Conservation (phyloP, 2,888 invertebrate species). For the Autographa gamma region DNA sequence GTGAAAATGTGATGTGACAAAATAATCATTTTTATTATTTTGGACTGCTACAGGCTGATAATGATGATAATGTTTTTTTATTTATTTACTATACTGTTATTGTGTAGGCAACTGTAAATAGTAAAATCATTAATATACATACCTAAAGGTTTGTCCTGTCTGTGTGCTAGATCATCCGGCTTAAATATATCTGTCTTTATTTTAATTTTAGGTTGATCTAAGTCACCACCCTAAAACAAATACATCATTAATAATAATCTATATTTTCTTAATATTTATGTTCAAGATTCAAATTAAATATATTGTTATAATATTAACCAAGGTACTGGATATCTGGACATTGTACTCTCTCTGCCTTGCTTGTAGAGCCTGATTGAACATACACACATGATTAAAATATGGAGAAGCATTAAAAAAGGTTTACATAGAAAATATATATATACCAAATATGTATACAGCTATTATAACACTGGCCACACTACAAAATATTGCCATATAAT, state of each 20-base stretch:
- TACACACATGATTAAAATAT: slow-evolving; percentile 42
- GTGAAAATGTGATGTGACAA: too few relatives aligned
- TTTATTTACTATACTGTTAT: too few relatives aligned
- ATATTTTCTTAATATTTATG: slow-evolving; percentile 1
- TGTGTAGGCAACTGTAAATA: too few relatives aligned
- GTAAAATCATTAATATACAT: not conserved
- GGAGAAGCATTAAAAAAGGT: not conserved
- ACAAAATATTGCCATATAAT: too few relatives aligned
- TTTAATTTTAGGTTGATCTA: slow-evolving; percentile 87
- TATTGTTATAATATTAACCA: slow-evolving; percentile 47
- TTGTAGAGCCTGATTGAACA: slow-evolving; percentile 52
- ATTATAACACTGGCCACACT: too few relatives aligned
- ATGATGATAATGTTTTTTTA: too few relatives aligned
- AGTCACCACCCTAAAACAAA: slow-evolving; percentile 75
- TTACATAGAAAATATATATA: slow-evolving; percentile 12
- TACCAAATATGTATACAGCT: not conserved
- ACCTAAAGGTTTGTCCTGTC: slow-evolving; percentile 75
- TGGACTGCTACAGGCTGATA: too few relatives aligned
- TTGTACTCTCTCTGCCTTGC: slow-evolving; percentile 54
- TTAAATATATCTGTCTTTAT: slow-evolving; percentile 88
- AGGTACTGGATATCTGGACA: slow-evolving; percentile 53
- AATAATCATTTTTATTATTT: too few relatives aligned
- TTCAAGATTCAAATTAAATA: slow-evolving; percentile 28
- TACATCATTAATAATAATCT: not conserved
- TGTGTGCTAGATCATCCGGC: slow-evolving; percentile 80